Evolutionary conservation across 2,113 vertebrate genomes (phyloP).

Genomic region (Cromileptes altivelis): DNA sequence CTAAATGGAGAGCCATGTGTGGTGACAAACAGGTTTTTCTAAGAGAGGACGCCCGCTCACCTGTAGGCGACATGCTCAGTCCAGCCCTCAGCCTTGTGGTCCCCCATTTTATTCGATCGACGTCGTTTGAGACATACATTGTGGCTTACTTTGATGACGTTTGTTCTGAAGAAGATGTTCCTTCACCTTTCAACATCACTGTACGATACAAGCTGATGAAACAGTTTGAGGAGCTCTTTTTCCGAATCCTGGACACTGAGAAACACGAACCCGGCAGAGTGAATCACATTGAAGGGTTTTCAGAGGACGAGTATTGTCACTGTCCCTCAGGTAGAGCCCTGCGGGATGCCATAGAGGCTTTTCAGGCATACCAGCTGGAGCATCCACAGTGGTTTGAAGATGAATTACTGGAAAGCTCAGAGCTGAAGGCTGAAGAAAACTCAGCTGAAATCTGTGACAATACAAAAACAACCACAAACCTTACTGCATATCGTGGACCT

Average conservation of each 20-base stretch:
- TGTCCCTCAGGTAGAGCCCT: constrained; percentile 87
- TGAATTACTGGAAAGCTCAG: constrained; percentile 78
- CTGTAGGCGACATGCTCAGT: constrained; percentile 90
- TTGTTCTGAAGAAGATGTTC: constrained; percentile 87
- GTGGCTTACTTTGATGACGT: constrained; percentile 92
- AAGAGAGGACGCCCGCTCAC: constrained; percentile 85
- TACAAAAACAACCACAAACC: neutral
- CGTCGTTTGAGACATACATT: constrained; percentile 91
- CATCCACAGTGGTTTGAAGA: constrained; percentile 91
- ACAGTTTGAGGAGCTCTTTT: constrained; percentile 93
- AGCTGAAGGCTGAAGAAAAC: constrained; percentile 49
- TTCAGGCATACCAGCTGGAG: constrained; percentile 85
- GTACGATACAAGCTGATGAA: constrained; percentile 91
- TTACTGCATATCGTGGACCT: neutral
- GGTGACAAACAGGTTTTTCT: constrained; percentile 81
- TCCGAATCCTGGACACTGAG: constrained; percentile 92
- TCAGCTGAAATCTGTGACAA: neutral
- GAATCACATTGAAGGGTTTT: constrained; percentile 86
- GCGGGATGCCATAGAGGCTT: constrained; percentile 86
- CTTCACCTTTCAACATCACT: constrained; percentile 88
- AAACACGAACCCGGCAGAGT: constrained; percentile 90
- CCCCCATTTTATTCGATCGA: constrained; percentile 88
- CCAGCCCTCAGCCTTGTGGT: constrained; percentile 90
- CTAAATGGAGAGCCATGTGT: constrained; percentile 95
- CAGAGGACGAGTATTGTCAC: constrained; percentile 79